A percentile compares a stretch with the other conserved stretches of the same genome.
phyloP scores from a whole-genome alignment of 1,140 invertebrate species.

The Drosophila azteca region DNA sequence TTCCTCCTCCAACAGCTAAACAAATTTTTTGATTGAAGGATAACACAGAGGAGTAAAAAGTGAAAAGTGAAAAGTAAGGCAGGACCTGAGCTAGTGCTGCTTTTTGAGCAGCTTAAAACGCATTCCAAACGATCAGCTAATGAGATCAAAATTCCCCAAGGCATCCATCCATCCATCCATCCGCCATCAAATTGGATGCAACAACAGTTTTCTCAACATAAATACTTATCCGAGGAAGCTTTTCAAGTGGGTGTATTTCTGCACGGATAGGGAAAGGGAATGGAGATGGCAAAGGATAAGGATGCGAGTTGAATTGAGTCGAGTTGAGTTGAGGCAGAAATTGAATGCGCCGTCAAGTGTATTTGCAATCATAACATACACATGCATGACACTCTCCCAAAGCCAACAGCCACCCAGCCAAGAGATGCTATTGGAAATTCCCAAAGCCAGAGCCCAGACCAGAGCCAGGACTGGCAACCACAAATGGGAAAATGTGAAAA shows the following conservation, averaged over 20 bases:
- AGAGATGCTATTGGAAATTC: slow-evolving; percentile 44
- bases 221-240: slow-evolving; percentile 24
- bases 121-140: slow-evolving; percentile 64
- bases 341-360: slow-evolving; percentile 46
- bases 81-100: slow-evolving; percentile 26
- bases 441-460: not conserved
- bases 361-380: slow-evolving; percentile 66
- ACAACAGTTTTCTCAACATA: slow-evolving; percentile 31
- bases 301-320: not conserved
- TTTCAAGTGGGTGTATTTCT: slow-evolving; percentile 4
- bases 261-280: slow-evolving; percentile 8
- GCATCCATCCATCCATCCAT: not conserved
- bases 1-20: slow-evolving; percentile 20
- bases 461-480: not conserved
- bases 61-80: not conserved
- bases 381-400: not conserved
- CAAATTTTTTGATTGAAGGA: slow-evolving; percentile 26
- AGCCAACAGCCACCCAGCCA: not conserved
- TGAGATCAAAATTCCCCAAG: slow-evolving; percentile 41
- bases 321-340: slow-evolving; percentile 23
- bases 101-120: slow-evolving; percentile 26
- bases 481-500: slow-evolving; percentile 19
- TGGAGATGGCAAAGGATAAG: not conserved
- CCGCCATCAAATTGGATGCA: slow-evolving; percentile 14
- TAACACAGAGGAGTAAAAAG: not conserved